Evolutionary conservation across 2,797 vertebrate species (phyloP).

Genomic region (Gymnodraco acuticeps): DNA sequence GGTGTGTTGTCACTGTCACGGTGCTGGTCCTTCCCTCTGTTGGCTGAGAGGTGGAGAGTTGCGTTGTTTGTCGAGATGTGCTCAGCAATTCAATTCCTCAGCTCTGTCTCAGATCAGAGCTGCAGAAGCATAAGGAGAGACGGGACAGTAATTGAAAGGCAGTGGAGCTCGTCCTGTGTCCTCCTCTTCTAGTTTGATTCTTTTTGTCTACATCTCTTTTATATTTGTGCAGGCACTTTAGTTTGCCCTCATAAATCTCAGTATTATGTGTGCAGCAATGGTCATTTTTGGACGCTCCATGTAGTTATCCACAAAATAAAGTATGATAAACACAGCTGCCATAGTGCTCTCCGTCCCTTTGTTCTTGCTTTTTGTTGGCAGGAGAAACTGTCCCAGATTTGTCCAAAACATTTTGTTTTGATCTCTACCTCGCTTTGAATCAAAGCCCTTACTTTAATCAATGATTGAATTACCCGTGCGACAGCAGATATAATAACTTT

Average conservation of each 20-base stretch:
- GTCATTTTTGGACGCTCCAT: conserved; percentile 5
- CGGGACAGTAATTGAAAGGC: conserved; percentile 75
- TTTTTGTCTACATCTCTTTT: conserved; percentile 37
- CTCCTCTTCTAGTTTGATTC: conserved; percentile 37
- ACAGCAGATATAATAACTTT: conserved; percentile 39
- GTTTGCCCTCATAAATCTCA: conserved; percentile 24
- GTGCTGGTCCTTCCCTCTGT: conserved; percentile 45
- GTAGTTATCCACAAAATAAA: conserved; percentile 17
- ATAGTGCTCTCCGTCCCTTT: conserved; percentile 13
- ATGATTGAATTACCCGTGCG: conserved; percentile 42
- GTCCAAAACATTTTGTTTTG: conserved; percentile 48
- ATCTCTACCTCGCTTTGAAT: conserved; percentile 47
- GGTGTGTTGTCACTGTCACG: conserved; percentile 63
- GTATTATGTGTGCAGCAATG: conserved; percentile 13
- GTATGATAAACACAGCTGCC: conserved; percentile 10
- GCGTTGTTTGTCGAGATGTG: conserved; percentile 78
- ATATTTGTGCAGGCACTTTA: conserved; percentile 17
- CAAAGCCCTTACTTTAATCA: conserved; percentile 52
- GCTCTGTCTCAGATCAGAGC: conserved; percentile 67
- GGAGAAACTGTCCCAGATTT: conserved; percentile 40
- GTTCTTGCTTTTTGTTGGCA: conserved; percentile 21
- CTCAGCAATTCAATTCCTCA: conserved; percentile 80
- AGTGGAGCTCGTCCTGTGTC: conserved; percentile 66
- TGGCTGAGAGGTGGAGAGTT: conserved; percentile 64
- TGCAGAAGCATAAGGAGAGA: conserved; percentile 63